Percentiles rank a stretch among this genome's conserved stretches.
Conservation (phyloP, 2,888 invertebrate species). For the Sminthurides aquaticus region DNA sequence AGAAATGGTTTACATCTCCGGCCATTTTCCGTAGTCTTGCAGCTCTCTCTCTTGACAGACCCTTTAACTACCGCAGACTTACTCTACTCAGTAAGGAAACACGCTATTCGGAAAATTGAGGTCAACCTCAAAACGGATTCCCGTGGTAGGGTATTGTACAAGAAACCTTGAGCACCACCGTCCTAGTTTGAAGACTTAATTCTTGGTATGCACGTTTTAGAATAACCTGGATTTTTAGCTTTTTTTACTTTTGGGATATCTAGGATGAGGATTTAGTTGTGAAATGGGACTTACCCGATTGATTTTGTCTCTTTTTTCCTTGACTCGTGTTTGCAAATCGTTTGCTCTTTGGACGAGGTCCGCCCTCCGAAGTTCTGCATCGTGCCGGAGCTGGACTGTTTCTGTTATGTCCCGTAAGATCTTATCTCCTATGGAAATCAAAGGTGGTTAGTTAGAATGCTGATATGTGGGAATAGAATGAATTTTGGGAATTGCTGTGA, state of each 20-base stretch:
- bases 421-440: conserved; percentile 40
- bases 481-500: too few species aligned
- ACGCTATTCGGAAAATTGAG: too few species aligned
- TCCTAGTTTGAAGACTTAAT: background rate
- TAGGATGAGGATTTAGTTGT: too few species aligned
- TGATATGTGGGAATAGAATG: too few species aligned
- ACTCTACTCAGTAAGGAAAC: too few species aligned
- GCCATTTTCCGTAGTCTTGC: too few species aligned
- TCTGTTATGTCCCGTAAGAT: conserved; percentile 43
- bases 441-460: conserved; percentile 1
- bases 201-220: background rate
- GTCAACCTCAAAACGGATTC: background rate
- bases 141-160: background rate
- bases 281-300: conserved; percentile 37
- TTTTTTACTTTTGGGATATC: too few species aligned
- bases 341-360: conserved; percentile 43
- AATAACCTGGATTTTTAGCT: too few species aligned
- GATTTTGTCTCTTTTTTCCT: conserved; percentile 44
- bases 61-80: too few species aligned
- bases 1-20: too few species aligned
- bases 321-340: conserved; percentile 43
- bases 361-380: conserved; percentile 42
- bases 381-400: conserved; percentile 43
- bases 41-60: too few species aligned
- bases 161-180: too few species aligned